These are phyloP conservation scores for Anabacerthia variegaticeps DNA, from an alignment of 2,797 vertebrate species.

Conservation along the genomic window DNA sequence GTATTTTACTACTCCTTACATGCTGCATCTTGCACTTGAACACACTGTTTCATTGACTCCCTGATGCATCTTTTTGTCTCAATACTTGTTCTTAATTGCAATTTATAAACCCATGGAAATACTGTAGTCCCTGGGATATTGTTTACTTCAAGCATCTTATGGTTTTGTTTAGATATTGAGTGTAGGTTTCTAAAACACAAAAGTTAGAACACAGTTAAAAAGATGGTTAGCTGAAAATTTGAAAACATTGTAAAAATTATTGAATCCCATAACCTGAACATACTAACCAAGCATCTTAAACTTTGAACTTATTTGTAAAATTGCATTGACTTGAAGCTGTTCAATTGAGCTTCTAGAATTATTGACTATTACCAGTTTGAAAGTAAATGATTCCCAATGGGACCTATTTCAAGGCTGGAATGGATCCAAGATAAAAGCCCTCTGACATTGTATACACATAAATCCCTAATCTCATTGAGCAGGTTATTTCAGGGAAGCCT, in stretches of 20 bases:
- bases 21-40: background rate
- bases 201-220: background rate
- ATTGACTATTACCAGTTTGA: conserved; percentile 80
- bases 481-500: conserved; percentile 71
- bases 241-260: background rate
- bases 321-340: conserved; percentile 59
- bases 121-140: background rate
- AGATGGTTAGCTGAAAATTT: background rate
- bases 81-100: background rate
- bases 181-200: background rate
- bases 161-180: background rate
- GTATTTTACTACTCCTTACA: background rate
- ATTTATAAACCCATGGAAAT: background rate
- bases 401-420: conserved; percentile 75
- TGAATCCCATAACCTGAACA: background rate
- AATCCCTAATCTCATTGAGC: conserved; percentile 81
- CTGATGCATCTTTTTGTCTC: background rate
- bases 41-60: background rate
- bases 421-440: conserved; percentile 71
- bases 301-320: conserved; percentile 41
- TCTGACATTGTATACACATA: conserved; percentile 77
- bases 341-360: conserved; percentile 68
- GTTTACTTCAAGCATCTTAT: background rate
- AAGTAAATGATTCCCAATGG: conserved; percentile 78
- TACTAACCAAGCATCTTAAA: background rate